Evolutionary conservation across 1,140 invertebrate species (phyloP), one percentile per base, ranked within the genome.

Genomic region (Zophobas morio): DNA sequence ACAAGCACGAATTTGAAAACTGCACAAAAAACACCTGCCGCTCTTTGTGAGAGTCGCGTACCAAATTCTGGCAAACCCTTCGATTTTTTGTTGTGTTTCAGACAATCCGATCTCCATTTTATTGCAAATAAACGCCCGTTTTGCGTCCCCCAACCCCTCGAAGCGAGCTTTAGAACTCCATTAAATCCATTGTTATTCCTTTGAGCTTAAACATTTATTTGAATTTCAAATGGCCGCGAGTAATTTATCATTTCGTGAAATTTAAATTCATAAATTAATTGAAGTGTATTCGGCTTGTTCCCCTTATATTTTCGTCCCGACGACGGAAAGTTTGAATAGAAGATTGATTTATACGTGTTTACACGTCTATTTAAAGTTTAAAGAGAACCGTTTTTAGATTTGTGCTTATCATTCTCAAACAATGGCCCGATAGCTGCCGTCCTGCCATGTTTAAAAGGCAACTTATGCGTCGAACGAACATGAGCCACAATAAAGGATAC

Each of bases 341-440:
- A 78, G 70, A 79, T 76, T 79, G 78, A 79, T 79, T 79, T 79
- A 79, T 79, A 74, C 57, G 70, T 79, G 78, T 79, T 79, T 79
- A 79, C 78, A 79, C 78, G 78, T 76, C 78, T 63, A 76, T 79
- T 79, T 79, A 79, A 76, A 79, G 70, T 79, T 79, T 79, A 79
- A 79, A 79, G 53, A 57, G 78, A 53, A 53, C 74, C 66, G 77
- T 76, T 79, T 79, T 70, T 35, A 49, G 70, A 79, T 76, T 78
- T 77, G 57, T 79, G 78, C 78, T 47, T 56, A 77, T 79, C 78
- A 79, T 71, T 33, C 1, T 49, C 39, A 42, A 73, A 79, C 78
- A 79, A 79, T 71, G 63, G 47, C 37, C 8, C 42, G 1, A 1
- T 35, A 56, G 5, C 6, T 54, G 71, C 4, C 35, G 47, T 53